Conservation (phyloP, 1,140 invertebrate genomes). For the Scylla paramamosain region DNA sequence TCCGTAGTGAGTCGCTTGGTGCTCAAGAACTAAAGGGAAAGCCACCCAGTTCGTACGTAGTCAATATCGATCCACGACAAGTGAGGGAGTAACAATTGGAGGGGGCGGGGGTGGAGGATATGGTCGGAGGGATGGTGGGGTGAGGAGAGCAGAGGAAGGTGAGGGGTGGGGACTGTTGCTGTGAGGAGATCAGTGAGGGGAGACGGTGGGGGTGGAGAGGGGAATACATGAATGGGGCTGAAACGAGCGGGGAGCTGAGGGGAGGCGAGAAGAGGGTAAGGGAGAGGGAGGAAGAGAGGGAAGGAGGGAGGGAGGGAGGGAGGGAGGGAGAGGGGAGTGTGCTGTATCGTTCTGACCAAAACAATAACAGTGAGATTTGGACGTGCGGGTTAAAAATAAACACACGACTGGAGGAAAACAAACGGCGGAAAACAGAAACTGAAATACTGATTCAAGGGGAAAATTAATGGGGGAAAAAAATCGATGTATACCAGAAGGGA, state of each 20-base stretch:
- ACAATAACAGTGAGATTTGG: neutral
- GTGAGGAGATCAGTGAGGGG: neutral
- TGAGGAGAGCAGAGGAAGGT: neutral
- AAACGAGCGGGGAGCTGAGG: neutral
- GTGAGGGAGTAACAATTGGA: constrained; percentile 31
- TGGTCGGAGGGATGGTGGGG: neutral
- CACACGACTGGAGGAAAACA: no score
- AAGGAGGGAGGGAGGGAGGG: neutral
- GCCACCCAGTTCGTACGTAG: neutral
- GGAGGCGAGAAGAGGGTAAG: neutral
- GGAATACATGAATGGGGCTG: neutral
- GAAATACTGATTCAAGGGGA: no score
- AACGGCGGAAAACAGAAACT: no score
- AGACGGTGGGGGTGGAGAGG: neutral
- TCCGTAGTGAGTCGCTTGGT: no score
- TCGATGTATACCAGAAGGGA: no score
- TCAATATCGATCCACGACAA: neutral
- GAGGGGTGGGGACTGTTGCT: neutral
- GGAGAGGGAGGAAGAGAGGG: neutral
- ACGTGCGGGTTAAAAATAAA: no score
- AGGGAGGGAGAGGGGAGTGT: neutral
- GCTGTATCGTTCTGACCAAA: no score
- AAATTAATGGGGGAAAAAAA: no score
- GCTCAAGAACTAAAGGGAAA: neutral
- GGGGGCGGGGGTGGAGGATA: neutral